These are phyloP conservation scores for Semnornis frantzii DNA, from an alignment of 2,113 vertebrate genomes.

Conservation along the genomic window DNA sequence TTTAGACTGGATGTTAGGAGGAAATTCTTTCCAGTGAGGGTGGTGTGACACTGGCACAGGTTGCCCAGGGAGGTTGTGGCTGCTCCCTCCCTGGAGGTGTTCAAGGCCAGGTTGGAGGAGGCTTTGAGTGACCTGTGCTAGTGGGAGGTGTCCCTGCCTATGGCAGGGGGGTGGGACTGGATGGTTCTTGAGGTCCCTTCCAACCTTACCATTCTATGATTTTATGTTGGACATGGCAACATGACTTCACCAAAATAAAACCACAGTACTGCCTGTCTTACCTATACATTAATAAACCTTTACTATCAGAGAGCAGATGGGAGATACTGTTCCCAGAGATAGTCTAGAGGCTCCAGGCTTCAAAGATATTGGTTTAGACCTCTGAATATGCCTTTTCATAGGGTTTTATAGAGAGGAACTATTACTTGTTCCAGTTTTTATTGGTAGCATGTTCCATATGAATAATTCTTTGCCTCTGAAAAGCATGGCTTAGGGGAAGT, in stretches of 20 bases:
- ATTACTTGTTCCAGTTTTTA: neutral
- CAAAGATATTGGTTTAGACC: conserved; percentile 4
- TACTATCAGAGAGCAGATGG: neutral
- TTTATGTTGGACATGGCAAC: neutral
- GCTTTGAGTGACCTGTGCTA: too few relatives aligned
- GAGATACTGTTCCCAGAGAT: neutral
- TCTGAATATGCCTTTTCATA: conserved; percentile 15
- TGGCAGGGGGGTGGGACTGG: too few relatives aligned
- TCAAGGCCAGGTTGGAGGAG: too few relatives aligned
- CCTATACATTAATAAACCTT: neutral
- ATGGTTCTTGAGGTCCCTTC: too few relatives aligned
- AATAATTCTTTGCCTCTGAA: conserved; percentile 19
- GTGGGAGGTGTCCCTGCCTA: too few relatives aligned
- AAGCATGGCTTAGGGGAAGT: neutral
- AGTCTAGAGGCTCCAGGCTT: neutral
- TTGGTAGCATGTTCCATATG: neutral
- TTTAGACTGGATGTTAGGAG: too few relatives aligned
- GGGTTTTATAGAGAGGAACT: neutral
- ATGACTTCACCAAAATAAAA: conserved; percentile 16
- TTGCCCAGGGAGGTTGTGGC: too few relatives aligned
- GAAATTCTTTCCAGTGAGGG: too few relatives aligned
- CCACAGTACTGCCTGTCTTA: neutral
- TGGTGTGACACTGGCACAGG: too few relatives aligned
- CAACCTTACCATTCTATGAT: neutral
- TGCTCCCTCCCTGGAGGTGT: too few relatives aligned